Conservation (phyloP, 37 sponge, comb jelly and placozoan genomes). For the Chondrosia reniformis region DNA sequence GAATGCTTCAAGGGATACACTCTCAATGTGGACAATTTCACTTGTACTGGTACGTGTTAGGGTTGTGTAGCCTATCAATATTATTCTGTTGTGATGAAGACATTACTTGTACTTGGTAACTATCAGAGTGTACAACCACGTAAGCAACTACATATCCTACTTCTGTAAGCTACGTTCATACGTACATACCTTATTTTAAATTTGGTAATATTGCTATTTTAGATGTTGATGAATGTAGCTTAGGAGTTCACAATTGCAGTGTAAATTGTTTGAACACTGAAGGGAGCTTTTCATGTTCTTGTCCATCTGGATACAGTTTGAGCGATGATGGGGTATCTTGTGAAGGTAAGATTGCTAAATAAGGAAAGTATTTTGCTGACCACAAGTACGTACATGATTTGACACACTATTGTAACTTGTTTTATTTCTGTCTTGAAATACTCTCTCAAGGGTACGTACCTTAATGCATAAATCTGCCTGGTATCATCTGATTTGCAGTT, state of each 20-base stretch:
- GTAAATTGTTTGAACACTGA: neutral
- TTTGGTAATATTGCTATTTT: neutral
- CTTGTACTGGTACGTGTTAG: neutral
- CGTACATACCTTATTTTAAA: no score
- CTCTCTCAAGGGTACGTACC: neutral
- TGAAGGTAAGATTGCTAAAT: neutral
- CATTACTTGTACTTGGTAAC: no score
- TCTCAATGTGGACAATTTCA: neutral
- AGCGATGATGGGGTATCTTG: neutral
- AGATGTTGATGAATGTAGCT: slow-evolving; percentile 16
- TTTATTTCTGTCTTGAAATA: neutral
- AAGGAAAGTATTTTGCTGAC: no score
- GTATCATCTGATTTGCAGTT: neutral
- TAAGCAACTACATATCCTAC: no score
- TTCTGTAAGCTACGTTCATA: no score
- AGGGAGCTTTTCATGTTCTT: slow-evolving; percentile 11
- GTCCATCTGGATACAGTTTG: neutral
- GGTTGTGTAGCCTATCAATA: neutral
- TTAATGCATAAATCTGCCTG: neutral
- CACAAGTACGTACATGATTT: neutral
- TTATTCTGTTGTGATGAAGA: neutral
- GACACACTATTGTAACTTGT: neutral
- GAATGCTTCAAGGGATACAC: slow-evolving; percentile 2
- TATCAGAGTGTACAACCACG: no score
- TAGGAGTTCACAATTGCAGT: neutral